Evolutionary conservation across 2,888 invertebrate genomes (phyloP).

Genomic region (Seladonia tumulorum): DNA sequence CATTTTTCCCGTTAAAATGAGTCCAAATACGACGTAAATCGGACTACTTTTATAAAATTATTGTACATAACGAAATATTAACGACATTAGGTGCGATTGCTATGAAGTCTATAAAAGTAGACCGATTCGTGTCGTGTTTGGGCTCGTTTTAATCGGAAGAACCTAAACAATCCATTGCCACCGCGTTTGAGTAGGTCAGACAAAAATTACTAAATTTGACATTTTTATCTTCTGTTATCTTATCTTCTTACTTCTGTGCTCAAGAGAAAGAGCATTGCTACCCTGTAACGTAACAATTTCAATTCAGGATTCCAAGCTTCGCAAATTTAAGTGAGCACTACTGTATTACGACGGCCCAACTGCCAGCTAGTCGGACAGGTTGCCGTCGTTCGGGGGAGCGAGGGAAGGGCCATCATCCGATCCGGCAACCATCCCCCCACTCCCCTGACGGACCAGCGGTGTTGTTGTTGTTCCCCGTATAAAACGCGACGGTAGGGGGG

Average conservation of each 20-base stretch:
- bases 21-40: not conserved
- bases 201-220: not conserved
- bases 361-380: slow-evolving; percentile 49
- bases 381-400: slow-evolving; percentile 44
- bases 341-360: no score
- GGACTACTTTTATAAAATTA: not conserved
- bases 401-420: slow-evolving; percentile 13
- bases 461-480: slow-evolving; percentile 20
- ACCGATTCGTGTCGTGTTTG: not conserved
- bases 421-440: slow-evolving; percentile 5
- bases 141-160: not conserved
- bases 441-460: not conserved
- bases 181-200: not conserved
- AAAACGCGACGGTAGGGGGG: slow-evolving; percentile 27
- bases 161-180: not conserved
- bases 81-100: not conserved
- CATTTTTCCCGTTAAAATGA: not conserved
- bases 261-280: not conserved
- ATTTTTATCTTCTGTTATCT: no score
- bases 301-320: not conserved
- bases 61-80: not conserved
- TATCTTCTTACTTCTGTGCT: no score
- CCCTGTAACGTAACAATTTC: not conserved
- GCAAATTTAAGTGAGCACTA: not conserved
- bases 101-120: not conserved